Evolutionary conservation across 2,888 invertebrate genomes (phyloP).

Genomic region (Fragum sueziense): DNA sequence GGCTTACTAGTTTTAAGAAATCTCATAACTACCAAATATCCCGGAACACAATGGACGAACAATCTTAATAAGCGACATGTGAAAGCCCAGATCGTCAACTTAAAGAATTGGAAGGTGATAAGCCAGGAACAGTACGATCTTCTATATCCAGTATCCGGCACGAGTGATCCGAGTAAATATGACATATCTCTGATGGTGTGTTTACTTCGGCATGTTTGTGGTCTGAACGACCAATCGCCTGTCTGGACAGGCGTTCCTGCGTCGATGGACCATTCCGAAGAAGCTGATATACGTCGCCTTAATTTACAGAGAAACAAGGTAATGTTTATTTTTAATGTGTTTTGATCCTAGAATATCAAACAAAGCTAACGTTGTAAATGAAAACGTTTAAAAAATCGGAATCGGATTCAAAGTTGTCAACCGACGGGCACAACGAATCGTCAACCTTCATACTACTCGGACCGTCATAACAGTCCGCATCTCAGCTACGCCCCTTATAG

Average conservation of each 20-base stretch:
- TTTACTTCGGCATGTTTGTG: constrained; percentile 14
- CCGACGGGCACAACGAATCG: no score
- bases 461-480: no score
- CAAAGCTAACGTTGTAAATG: no score
- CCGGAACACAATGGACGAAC: neutral
- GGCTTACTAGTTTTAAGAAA: constrained; percentile 21
- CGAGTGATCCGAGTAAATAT: constrained; percentile 14
- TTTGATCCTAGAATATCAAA: no score
- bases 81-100: neutral
- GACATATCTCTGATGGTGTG: constrained; percentile 22
- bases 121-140: neutral
- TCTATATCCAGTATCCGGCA: neutral
- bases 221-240: neutral
- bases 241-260: constrained; percentile 4
- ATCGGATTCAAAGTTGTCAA: no score
- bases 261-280: neutral
- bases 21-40: constrained; percentile 9
- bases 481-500: no score
- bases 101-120: neutral
- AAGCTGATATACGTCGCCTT: constrained; percentile 14
- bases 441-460: no score
- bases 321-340: neutral
- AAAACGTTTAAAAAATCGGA: no score
- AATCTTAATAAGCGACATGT: neutral
- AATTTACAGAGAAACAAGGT: neutral